Base-by-base conservation (phyloP, 2,113 vertebrate species). In the Octodon degus region DNA sequence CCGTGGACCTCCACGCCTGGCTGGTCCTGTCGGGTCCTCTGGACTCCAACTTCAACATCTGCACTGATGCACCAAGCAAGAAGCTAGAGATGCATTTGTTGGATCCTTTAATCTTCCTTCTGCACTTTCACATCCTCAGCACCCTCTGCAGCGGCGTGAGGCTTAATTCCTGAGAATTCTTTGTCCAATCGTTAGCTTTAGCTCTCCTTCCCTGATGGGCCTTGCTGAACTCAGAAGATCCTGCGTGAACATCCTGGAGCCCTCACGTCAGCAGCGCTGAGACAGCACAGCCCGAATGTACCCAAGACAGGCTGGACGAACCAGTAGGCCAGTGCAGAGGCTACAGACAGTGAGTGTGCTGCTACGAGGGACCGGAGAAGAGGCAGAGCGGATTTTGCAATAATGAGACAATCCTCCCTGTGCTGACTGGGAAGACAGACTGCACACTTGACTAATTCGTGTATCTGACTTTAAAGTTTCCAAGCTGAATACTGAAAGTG, bases 341-440 rank as follows among this genome's bases (percentile, higher is more conserved):
- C 16, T 89, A 43, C 55, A 88, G 76, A 5, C 19, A 88, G 11
- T 89, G 16, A 88, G 53, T 27, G 58, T 40, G 94, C 72, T 85
- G 30, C 34, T 77, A 47, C 9, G 32, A 12, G 34, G 77, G 40
- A 22, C 74, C 80, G 34, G 79, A 50, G n/a, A 95, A 86, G 24
- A 24, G n/a, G 43, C 17, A 67, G 77, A 79, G 37, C 34, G 32
- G 40, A 40, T 43, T 13, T 67, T 10, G 50, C 1, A 32, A 32
- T 30, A 14, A 4, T 60, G 30, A 86, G 88, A 62, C 67, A 63
- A 84, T 1, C 72, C 22, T 83, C 65, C 30, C 20, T 60, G 30
- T 12, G 5, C 32, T 79, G 76, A 91, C 43, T 91, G 91, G n/a
- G 68, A 96, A 93, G 24, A 67, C n/a, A 89, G 30, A 83, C 70